A percentile compares a stretch with the other conserved stretches of the same genome.
phyloP scores from a whole-genome alignment of 2,113 vertebrate genomes.

The Oryctolagus cuniculus region DNA sequence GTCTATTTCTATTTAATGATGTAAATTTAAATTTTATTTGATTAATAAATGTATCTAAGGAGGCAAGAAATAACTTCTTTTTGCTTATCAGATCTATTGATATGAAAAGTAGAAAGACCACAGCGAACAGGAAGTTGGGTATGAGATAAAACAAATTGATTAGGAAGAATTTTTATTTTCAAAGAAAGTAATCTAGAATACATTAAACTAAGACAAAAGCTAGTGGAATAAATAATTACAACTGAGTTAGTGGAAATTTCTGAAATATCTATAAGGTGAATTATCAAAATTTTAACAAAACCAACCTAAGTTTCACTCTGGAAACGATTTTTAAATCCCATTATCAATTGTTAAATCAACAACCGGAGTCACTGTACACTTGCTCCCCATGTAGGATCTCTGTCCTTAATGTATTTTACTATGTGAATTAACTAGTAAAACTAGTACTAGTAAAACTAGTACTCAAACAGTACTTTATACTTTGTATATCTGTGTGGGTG shows the following conservation, averaged over 20 bases:
- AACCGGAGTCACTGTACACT: too few relatives aligned
- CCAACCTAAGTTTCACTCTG: background rate
- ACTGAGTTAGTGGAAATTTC: background rate
- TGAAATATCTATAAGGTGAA: background rate
- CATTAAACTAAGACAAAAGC: conserved; percentile 14
- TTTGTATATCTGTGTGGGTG: too few relatives aligned
- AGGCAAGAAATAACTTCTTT: background rate
- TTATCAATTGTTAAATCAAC: too few relatives aligned
- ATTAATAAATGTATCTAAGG: background rate
- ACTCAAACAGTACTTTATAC: too few relatives aligned
- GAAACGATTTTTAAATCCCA: background rate
- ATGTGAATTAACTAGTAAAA: too few relatives aligned
- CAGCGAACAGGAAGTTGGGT: background rate
- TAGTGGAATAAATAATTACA: background rate
- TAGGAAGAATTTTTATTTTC: background rate
- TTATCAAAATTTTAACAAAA: background rate
- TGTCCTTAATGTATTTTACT: too few relatives aligned
- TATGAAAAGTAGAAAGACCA: background rate
- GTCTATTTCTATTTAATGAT: background rate
- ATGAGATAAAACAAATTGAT: background rate
- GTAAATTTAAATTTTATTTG: background rate
- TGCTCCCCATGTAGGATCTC: too few relatives aligned
- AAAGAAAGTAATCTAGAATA: conserved; percentile 40
- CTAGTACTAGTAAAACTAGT: too few relatives aligned
- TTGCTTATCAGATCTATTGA: background rate